Base-by-base conservation (phyloP, 2,888 invertebrate genomes). In the Rhingia rostrata region DNA sequence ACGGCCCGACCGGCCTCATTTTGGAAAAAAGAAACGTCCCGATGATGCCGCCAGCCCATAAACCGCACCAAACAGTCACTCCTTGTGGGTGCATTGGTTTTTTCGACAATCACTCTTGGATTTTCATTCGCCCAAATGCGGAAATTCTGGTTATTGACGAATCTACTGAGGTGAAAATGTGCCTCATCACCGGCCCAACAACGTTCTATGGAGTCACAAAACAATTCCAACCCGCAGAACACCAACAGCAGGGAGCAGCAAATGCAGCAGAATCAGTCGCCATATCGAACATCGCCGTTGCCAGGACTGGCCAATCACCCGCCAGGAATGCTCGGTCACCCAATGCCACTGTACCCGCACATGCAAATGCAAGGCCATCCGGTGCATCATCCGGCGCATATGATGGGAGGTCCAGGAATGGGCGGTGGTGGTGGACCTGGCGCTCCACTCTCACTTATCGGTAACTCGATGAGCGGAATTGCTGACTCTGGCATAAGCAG, bases 271-370 rank as follows among this genome's bases (percentile, higher is more conserved):
- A 70, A 47, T 53, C 90, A 89, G 72, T 88, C 89, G 2, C 87
- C 90, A 37, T 91, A 91, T 86, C 89, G 92, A 74, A 89, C 90
- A 6, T 91, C 91, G 5, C 92, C 91, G 12, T 84, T 92, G 72
- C 89, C 91, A 2, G 90, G 91, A 4, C 77, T 92, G 39, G 87
- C 89, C 7, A 89, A 88, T 77, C 88, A 89, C 47, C 90, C 90
- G 3, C 88, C 89, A 2, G 89, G 90, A 0, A 88, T 92, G 4
- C 88, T 91, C 32, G 91, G 91, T 0, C 91, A 92, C 72, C 92
- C 92, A 10, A 88, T 91, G 88, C 90, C 91, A 37, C 88, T 91
- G 63, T 92, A 91, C 87, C 91, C 91, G 54, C 90, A 90, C 77
- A 58, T 90, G 80, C 87, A 89, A 72, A 91, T 88, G 41, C 90